Evolutionary conservation across 2,888 invertebrate species (phyloP), one percentile per base, ranked within the genome.

Genomic region (Rhopalosiphum nymphaeae): DNA sequence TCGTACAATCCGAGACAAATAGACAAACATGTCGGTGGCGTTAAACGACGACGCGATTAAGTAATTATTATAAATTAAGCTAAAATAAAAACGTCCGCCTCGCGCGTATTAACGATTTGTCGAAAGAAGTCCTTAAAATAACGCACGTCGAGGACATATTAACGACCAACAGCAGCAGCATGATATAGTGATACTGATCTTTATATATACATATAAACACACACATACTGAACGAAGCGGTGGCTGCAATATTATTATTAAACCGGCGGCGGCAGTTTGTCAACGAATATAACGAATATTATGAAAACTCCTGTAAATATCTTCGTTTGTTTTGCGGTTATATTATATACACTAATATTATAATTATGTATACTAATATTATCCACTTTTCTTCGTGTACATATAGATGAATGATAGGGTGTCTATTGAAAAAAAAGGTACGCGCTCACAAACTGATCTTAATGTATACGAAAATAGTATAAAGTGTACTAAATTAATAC

Each of bases 71-170:
- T 94, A 91, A 94, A 93, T 93, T 85, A 57, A 93, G 93, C n/a
- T 57, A 57, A 93, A 93, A 89, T 90, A 85, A 93, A 93, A 93
- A 94, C 94, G 93, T 87, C 67, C 84, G 85, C 2, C 90, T 85
- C 85, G 84, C 67, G n/a, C 57, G 61, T 86, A 91, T 94, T 86
- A 94, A 94, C 91, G 90, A 91, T 94, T 94, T 94, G 94, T 91
- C 94, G 94, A 94, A 91, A 94, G 94, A 94, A 94, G 90, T 94
- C 94, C 94, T 94, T 94, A 94, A 94, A 94, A 94, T 94, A 94
- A 94, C 94, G 91, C 85, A 46, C 57, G 87, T 53, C 94, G 94
- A 94, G 91, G 94, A 94, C 94, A 67, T 90, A 93, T 93, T 89
- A 93, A 93, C 91, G 94, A 93, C 93, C 89, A 61, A 9, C 78